Evolutionary conservation across 2,888 invertebrate species (phyloP), one percentile per base, ranked within the genome.

Genomic region (Morinoia aosen): DNA sequence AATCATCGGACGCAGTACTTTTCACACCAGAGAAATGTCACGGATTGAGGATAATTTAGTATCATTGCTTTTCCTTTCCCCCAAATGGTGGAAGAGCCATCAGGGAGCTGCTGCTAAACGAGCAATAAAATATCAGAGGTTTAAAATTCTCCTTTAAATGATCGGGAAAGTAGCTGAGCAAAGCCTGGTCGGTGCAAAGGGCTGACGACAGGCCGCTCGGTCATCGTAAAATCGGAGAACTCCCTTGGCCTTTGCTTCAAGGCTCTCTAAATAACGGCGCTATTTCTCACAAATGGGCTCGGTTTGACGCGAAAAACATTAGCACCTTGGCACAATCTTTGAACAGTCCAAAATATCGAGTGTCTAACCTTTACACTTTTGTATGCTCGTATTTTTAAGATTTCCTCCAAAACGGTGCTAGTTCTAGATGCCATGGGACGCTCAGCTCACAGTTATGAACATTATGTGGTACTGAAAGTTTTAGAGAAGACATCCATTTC

Each of bases 71-170:
- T 48, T 90, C 90, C 48, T 90, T 90, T 90, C 90, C 25, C 40
- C 33, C 40, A 90, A 90, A 90, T 90, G 40, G 90, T 48, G 39
- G 40, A 48, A 48, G 90, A 90, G 40, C 90, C 90, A 90, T 90
- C 48, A 90, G 16, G 48, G 90, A 90, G 90, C 48, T 90, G 90
- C 48, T 39, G 90, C 39, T 90, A 48, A 48, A 90, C 40, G 40
- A 90, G 90, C 90, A 90, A 90, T 90, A 90, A 90, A 90, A 90
- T 90, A 40, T 40, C 90, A 76, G 19, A 33, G 76, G 76, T 76
- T 76, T 76, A 33, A 76, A 76, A 33, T 76, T 76, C 76, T 76
- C 76, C 76, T 76, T 76, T 25, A 76, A 76, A 76, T 76, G 76
- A 76, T 76, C 76, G 76, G 76, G 16, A 76, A 76, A 76, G 33